phyloP scores from a whole-genome alignment of 1,140 invertebrate species.

The Drosophila lacteicornis region DNA sequence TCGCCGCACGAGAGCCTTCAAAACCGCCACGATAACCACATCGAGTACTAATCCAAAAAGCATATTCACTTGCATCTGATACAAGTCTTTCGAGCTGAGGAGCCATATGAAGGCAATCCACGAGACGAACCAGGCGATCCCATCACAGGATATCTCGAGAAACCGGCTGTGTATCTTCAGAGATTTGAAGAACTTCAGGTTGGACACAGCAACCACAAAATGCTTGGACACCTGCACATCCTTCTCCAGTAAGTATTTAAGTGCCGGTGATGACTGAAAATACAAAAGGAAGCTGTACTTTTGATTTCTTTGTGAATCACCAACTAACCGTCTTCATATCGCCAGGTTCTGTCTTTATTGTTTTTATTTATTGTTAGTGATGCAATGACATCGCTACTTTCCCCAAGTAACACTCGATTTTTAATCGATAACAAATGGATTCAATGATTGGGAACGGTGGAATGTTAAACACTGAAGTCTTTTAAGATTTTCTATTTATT shows the following conservation, averaged over 20 bases:
- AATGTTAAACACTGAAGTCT: background rate
- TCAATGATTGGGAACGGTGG: constrained; percentile 1
- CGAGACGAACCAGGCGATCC: constrained; percentile 92
- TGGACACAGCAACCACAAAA: constrained; percentile 87
- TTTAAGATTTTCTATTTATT: background rate
- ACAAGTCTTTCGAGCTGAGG: constrained; percentile 87
- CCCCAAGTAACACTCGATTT: background rate
- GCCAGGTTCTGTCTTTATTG: constrained; percentile 6
- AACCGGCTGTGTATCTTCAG: constrained; percentile 88
- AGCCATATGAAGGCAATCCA: constrained; percentile 91
- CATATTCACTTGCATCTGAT: constrained; percentile 94
- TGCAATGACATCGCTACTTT: constrained; percentile 14
- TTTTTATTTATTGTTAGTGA: constrained; percentile 28
- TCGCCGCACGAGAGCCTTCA: constrained; percentile 92
- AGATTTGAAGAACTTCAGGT: constrained; percentile 87
- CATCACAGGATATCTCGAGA: constrained; percentile 94
- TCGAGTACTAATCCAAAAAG: constrained; percentile 94
- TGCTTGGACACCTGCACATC: constrained; percentile 88
- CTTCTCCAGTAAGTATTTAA: constrained; percentile 85
- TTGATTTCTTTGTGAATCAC: constrained; percentile 20
- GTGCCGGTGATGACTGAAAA: constrained; percentile 25
- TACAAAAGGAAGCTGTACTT: background rate
- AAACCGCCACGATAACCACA: constrained; percentile 91
- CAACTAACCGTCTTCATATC: constrained; percentile 32
- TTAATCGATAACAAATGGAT: constrained; percentile 5